phyloP scores from a whole-genome alignment of 2,888 invertebrate genomes.

The Dioctria rufipes region DNA sequence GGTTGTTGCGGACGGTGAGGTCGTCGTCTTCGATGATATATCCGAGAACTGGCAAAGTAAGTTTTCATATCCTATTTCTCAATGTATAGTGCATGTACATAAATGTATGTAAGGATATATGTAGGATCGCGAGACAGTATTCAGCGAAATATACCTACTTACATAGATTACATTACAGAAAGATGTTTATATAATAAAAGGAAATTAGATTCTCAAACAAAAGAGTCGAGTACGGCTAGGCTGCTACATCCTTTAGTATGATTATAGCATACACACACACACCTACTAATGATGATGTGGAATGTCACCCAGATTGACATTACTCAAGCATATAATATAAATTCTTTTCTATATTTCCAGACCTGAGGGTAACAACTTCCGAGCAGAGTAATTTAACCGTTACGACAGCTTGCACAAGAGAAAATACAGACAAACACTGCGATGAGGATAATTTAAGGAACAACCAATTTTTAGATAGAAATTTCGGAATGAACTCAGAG shows the following conservation, averaged over 20 bases:
- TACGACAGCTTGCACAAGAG: conserved; percentile 48
- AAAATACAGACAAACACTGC: conserved; percentile 56
- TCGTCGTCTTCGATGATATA: conserved; percentile 89
- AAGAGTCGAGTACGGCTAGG: no score
- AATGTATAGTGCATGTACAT: neutral
- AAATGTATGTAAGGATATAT: no score
- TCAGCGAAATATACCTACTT: no score
- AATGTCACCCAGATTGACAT: neutral
- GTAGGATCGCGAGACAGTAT: neutral
- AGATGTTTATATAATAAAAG: no score
- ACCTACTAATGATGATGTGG: no score
- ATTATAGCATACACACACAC: no score
- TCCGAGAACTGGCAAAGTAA: conserved; percentile 86
- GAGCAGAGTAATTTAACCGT: conserved; percentile 51
- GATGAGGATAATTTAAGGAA: conserved; percentile 60
- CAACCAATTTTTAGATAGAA: conserved; percentile 65
- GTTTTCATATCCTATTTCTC: conserved; percentile 57
- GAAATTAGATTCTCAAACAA: no score
- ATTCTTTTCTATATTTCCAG: conserved; percentile 23
- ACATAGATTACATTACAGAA: no score
- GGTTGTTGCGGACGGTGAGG: conserved; percentile 81
- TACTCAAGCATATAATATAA: neutral
- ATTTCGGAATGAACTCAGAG: conserved; percentile 64
- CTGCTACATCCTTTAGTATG: no score
- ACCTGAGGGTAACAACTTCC: conserved; percentile 55